phyloP scores from a whole-genome alignment of 2,113 vertebrate genomes.

The Tursiops truncatus region DNA sequence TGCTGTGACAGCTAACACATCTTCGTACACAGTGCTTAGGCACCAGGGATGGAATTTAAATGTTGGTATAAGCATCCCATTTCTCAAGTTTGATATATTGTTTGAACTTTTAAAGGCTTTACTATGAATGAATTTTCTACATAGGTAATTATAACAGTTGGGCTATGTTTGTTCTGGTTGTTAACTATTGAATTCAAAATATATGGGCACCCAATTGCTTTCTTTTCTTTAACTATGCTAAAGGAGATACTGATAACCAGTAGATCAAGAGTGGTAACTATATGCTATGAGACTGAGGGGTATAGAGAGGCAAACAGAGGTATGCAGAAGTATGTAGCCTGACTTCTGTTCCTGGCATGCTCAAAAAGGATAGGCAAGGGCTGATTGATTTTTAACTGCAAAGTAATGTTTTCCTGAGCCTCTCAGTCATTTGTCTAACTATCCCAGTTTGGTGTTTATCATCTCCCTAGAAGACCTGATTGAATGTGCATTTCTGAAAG shows the following conservation, averaged over 20 bases:
- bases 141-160: neutral
- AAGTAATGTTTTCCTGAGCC: conserved; percentile 51
- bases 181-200: conserved; percentile 41
- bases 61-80: neutral
- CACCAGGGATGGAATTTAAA: neutral
- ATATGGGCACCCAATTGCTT: neutral
- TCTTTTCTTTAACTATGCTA: neutral
- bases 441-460: conserved; percentile 59
- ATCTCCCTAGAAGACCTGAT: conserved; percentile 65
- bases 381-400: conserved; percentile 72
- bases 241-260: neutral
- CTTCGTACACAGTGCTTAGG: neutral
- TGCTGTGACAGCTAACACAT: neutral
- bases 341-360: neutral
- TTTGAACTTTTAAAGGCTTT: conserved; percentile 16
- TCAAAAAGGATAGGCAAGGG: neutral
- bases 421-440: conserved; percentile 71
- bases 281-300: neutral
- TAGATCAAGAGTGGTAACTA: neutral
- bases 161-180: neutral
- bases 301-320: neutral
- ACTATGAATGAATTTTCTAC: neutral
- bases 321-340: neutral
- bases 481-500: conserved; percentile 65
- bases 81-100: conserved; percentile 15